Conservation (phyloP, 2,797 vertebrate species). For the Pseudochromis fuscus region DNA sequence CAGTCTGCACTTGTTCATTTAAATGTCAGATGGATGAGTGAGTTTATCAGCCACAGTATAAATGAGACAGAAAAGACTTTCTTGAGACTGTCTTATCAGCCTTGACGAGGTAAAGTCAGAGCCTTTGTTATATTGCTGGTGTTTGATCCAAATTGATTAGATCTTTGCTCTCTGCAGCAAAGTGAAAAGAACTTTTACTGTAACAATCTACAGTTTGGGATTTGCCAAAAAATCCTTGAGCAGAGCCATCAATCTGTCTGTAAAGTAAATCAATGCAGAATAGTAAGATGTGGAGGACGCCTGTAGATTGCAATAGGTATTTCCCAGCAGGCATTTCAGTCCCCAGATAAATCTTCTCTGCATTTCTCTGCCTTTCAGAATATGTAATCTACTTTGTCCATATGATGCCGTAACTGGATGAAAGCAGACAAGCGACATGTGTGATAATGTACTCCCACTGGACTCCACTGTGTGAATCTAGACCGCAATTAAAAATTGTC, state of each 20-base stretch:
- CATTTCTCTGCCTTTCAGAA: conserved; percentile 23
- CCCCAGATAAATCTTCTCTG: conserved; percentile 28
- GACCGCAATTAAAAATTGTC: conserved; percentile 63
- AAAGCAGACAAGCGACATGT: conserved; percentile 30
- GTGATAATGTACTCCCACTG: conserved; percentile 44
- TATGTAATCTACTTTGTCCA: conserved; percentile 43
- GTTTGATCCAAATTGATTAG: conserved; percentile 21
- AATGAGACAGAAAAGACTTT: neutral
- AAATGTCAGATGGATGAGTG: conserved; percentile 2
- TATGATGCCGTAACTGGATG: conserved; percentile 23
- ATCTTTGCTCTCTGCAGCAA: neutral
- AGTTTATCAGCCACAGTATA: neutral
- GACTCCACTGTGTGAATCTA: conserved; percentile 14
- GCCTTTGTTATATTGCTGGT: neutral
- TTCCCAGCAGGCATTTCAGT: conserved; percentile 52
- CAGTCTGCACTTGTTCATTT: neutral
- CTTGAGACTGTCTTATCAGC: neutral
- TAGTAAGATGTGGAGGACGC: conserved; percentile 13
- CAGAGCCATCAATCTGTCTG: conserved; percentile 43
- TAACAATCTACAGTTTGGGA: conserved; percentile 36
- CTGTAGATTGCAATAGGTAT: conserved; percentile 50
- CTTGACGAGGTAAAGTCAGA: conserved; percentile 1
- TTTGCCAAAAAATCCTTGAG: conserved; percentile 48
- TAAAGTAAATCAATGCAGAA: conserved; percentile 61
- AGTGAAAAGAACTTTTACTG: conserved; percentile 30